These are phyloP conservation scores for Stegodyphus dumicola DNA, from an alignment of 1,140 invertebrate species.

Conservation along the genomic window DNA sequence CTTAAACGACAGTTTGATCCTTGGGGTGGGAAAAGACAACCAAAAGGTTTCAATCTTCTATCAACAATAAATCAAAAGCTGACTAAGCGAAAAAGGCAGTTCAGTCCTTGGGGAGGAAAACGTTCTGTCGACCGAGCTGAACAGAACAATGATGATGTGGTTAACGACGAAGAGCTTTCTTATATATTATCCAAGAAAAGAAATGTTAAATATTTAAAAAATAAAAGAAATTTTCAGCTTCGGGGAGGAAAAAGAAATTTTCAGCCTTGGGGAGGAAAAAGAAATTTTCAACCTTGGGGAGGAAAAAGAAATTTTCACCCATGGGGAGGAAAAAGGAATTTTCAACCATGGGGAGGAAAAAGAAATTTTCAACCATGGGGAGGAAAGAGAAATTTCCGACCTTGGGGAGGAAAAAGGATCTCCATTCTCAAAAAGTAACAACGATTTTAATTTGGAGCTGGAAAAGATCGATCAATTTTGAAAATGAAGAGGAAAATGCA, in stretches of 20 bases:
- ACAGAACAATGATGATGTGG: not conserved
- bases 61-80: not conserved
- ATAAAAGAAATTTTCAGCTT: not conserved
- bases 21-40: not conserved
- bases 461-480: no score
- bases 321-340: conserved; percentile 23
- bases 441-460: no score
- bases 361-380: not conserved
- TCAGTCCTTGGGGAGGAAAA: conserved; percentile 45
- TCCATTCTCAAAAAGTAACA: not conserved
- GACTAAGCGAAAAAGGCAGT: not conserved
- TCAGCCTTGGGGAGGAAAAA: conserved; percentile 30
- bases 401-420: conserved; percentile 5
- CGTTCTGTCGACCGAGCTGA: not conserved
- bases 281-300: conserved; percentile 29
- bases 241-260: not conserved
- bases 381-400: conserved; percentile 8
- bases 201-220: not conserved
- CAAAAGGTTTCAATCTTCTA: not conserved
- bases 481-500: no score
- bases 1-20: not conserved
- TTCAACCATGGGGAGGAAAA: not conserved
- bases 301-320: conserved; percentile 25
- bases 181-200: no score
- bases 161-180: no score